Evolutionary conservation across 2,113 vertebrate genomes (phyloP).

Genomic region (Odobenus rosmarus): DNA sequence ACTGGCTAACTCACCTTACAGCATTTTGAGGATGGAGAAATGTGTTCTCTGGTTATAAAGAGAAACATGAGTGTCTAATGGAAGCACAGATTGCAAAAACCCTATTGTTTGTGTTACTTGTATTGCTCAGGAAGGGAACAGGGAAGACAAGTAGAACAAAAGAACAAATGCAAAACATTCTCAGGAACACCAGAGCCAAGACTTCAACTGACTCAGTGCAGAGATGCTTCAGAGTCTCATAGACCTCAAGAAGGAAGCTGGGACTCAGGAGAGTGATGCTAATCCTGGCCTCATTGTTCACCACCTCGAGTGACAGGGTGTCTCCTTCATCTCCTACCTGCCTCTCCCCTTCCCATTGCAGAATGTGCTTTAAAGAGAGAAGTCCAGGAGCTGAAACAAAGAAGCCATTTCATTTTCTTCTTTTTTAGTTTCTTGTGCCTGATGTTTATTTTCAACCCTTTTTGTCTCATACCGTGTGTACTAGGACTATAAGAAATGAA

Average conservation of each 20-base stretch:
- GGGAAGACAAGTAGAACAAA: not conserved
- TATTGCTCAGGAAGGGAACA: not conserved
- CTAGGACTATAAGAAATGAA: not conserved
- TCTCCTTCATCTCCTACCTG: not conserved
- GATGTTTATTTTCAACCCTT: not conserved
- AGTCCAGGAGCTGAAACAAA: not conserved
- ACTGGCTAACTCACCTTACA: not conserved
- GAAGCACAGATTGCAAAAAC: not conserved
- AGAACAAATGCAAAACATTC: not conserved
- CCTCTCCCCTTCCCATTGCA: not conserved
- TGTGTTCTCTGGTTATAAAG: not conserved
- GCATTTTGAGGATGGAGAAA: not conserved
- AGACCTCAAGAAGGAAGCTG: not conserved
- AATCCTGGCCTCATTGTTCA: not conserved
- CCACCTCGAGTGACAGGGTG: too few species aligned
- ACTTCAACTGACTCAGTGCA: not conserved
- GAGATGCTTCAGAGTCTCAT: accelerated
- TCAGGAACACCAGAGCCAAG: not conserved
- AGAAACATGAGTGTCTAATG: not conserved
- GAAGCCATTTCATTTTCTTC: not conserved
- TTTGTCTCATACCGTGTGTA: not conserved
- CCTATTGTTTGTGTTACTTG: not conserved
- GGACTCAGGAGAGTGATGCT: not conserved
- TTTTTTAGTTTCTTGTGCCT: not conserved
- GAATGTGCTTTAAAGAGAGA: not conserved